A percentile compares a stretch with the other conserved stretches of the same genome.
Conservation (phyloP, 2,113 vertebrate genomes). For the Heterocephalus glaber region DNA sequence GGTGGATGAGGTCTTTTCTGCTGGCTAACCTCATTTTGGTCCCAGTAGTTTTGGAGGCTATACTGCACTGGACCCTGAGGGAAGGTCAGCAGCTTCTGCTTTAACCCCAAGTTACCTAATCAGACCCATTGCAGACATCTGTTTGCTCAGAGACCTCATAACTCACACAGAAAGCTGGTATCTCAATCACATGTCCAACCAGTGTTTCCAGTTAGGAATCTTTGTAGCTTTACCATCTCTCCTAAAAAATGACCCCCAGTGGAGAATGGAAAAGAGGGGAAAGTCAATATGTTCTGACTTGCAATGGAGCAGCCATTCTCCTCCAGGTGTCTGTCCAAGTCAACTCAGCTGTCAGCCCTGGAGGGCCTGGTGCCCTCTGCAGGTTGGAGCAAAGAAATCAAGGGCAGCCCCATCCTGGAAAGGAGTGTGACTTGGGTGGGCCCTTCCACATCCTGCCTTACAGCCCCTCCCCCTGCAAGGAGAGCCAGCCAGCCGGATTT, state of each 20-base stretch:
- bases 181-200: background rate
- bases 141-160: background rate
- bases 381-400: background rate
- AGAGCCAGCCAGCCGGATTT: background rate
- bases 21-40: background rate
- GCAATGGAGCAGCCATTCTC: background rate
- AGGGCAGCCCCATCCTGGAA: background rate
- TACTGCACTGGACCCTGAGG: background rate
- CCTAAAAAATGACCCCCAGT: background rate
- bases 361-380: background rate
- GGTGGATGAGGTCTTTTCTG: background rate
- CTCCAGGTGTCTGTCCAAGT: background rate
- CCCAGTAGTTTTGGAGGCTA: background rate
- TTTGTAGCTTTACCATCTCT: background rate
- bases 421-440: background rate
- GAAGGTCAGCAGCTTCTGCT: background rate
- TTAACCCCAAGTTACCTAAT: background rate
- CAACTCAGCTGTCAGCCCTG: background rate
- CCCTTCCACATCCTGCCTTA: background rate
- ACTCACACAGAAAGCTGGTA: no score
- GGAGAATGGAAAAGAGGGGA: background rate
- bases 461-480: background rate
- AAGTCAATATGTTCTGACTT: background rate
- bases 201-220: background rate
- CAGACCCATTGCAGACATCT: background rate